These are phyloP conservation scores for Poecile montanus DNA, from an alignment of 2,797 vertebrate species.

Conservation along the genomic window DNA sequence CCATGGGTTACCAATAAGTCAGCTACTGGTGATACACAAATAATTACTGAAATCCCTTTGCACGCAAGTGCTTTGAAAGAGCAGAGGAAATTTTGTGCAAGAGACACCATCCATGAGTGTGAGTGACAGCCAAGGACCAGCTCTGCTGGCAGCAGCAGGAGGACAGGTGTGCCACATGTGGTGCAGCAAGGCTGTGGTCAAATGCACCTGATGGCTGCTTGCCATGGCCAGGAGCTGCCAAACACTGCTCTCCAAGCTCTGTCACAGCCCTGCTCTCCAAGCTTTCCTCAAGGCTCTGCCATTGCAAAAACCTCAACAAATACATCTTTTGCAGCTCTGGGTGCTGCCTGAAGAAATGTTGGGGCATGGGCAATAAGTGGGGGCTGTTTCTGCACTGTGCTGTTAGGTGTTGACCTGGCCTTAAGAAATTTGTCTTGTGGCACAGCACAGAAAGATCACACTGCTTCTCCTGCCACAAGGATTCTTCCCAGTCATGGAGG, in stretches of 20 bases:
- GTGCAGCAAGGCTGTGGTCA: neutral
- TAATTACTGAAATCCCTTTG: neutral
- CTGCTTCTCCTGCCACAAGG: neutral
- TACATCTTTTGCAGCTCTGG: neutral
- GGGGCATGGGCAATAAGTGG: neutral
- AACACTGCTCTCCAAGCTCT: neutral
- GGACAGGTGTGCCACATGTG: rapidly evolving
- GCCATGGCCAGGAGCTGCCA: neutral
- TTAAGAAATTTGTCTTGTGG: neutral
- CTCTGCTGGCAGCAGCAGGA: neutral
- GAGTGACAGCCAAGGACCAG: neutral
- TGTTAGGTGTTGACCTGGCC: rapidly evolving
- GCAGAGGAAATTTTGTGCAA: neutral
- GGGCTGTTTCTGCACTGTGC: neutral
- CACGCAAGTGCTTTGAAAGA: neutral
- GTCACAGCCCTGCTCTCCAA: neutral
- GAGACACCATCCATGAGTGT: neutral
- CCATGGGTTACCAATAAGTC: neutral
- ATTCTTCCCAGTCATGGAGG: neutral
- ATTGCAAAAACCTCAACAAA: neutral
- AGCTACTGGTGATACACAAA: neutral
- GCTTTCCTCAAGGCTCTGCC: neutral
- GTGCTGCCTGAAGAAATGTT: neutral
- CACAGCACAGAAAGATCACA: neutral
- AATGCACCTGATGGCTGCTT: rapidly evolving